Percentiles rank a stretch among this genome's conserved stretches.
phyloP scores from a whole-genome alignment of 2,888 invertebrate species.

The Dasypolia templi region DNA sequence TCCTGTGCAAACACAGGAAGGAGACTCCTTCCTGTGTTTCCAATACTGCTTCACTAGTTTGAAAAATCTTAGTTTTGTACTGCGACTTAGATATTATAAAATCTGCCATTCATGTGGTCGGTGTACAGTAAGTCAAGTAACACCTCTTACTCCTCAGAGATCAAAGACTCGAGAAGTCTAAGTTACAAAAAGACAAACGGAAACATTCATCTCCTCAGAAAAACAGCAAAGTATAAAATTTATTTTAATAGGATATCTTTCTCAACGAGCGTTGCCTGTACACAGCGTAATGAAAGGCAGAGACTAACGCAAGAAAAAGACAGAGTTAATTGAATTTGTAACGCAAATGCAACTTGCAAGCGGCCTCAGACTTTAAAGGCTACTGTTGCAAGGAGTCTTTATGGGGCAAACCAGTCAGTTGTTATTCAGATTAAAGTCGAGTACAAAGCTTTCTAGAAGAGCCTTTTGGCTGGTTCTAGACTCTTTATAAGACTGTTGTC shows the following conservation, averaged over 20 bases:
- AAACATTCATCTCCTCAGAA: conserved; percentile 48
- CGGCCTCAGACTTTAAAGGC: neutral
- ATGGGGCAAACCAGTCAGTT: neutral
- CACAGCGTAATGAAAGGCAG: conserved; percentile 12
- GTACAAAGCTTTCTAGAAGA: neutral
- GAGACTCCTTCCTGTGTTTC: no score
- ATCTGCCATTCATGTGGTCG: neutral
- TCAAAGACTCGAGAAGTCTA: conserved; percentile 8
- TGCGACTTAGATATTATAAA: neutral
- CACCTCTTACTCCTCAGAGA: neutral
- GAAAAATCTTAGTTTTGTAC: neutral
- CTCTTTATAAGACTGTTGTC: neutral
- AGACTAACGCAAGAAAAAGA: conserved; percentile 1
- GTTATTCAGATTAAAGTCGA: neutral
- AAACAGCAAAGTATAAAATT: conserved; percentile 56
- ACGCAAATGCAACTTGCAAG: neutral
- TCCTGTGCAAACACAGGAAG: neutral
- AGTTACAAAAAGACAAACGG: conserved; percentile 24
- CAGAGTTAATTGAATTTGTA: neutral
- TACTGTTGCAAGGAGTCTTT: neutral
- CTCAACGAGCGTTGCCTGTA: conserved; percentile 39
- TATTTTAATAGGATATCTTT: conserved; percentile 54
- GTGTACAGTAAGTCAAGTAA: neutral
- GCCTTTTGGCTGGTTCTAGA: neutral
- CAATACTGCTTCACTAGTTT: neutral